A percentile compares a stretch with the other conserved stretches of the same genome.
These are phyloP conservation scores for Deroplatys truncata DNA, from an alignment of 2,888 invertebrate species.

Conservation along the genomic window DNA sequence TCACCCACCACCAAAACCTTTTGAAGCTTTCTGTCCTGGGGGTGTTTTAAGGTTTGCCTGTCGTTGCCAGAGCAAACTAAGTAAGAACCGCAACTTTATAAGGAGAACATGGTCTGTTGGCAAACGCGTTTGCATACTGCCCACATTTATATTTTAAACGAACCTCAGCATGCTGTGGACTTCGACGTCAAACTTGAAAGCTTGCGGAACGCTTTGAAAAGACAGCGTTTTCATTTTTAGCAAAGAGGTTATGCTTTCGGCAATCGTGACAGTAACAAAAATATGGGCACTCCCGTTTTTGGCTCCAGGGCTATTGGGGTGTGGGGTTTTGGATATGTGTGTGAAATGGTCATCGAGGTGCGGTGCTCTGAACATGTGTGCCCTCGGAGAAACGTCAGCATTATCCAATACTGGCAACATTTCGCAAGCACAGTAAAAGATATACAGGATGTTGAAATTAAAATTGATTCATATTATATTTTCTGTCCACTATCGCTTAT, in stretches of 20 bases:
- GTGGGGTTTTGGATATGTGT: too few relatives aligned
- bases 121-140: neutral
- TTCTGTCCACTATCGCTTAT: too few relatives aligned
- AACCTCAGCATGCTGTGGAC: neutral
- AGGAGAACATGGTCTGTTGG: neutral
- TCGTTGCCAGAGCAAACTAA: neutral
- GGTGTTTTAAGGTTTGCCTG: constrained; percentile 3
- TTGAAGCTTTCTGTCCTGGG: neutral
- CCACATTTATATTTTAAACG: neutral
- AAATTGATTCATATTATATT: too few relatives aligned
- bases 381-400: too few relatives aligned
- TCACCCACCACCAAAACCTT: neutral
- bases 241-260: neutral
- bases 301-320: neutral
- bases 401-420: too few relatives aligned
- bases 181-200: neutral
- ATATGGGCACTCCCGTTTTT: neutral
- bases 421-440: too few relatives aligned
- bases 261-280: neutral
- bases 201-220: neutral
- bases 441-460: too few relatives aligned
- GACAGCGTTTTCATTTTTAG: neutral
- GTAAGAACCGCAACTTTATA: neutral
- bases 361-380: too few relatives aligned
- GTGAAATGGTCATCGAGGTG: too few relatives aligned